These are phyloP conservation scores for Copidosoma aretas DNA, from an alignment of 2,888 invertebrate genomes.

Conservation along the genomic window DNA sequence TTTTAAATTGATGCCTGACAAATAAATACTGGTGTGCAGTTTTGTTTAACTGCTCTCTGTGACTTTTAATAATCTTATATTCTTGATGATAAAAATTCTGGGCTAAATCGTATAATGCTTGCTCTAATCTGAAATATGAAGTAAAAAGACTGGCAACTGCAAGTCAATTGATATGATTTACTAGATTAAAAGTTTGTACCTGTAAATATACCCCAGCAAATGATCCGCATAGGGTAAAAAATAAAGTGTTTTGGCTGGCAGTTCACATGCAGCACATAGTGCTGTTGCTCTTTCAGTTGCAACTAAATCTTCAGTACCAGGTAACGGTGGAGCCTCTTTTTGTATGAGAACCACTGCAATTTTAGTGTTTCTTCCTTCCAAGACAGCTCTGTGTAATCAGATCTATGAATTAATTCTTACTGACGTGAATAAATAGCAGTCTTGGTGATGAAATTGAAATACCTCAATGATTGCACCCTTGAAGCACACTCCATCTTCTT, in stretches of 20 bases:
- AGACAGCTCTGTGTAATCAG: conserved; percentile 67
- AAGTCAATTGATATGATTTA: not conserved
- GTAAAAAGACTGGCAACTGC: not conserved
- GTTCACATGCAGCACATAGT: conserved; percentile 88
- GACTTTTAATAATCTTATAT: conserved; percentile 84
- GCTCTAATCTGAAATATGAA: conserved; percentile 74
- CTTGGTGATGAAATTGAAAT: conserved; percentile 39
- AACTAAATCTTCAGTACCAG: conserved; percentile 81
- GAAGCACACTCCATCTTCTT: conserved; percentile 93
- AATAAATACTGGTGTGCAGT: conserved; percentile 89
- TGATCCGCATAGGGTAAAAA: conserved; percentile 91
- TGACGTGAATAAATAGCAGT: too few species aligned
- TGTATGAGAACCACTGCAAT: conserved; percentile 92
- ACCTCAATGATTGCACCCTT: conserved; percentile 80
- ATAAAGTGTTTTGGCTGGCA: conserved; percentile 90
- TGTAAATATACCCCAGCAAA: conserved; percentile 72
- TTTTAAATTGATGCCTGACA: conserved; percentile 96
- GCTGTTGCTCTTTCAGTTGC: conserved; percentile 91
- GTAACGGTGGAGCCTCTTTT: conserved; percentile 77
- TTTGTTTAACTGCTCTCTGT: conserved; percentile 89
- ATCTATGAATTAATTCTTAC: conserved; percentile 3
- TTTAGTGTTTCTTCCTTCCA: conserved; percentile 76
- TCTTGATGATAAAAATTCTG: conserved; percentile 92
- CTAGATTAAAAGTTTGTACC: conserved; percentile 57
- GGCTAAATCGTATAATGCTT: conserved; percentile 91